These are phyloP conservation scores for Nyctereutes procyonoides DNA, from an alignment of 2,113 vertebrate genomes.

Conservation along the genomic window DNA sequence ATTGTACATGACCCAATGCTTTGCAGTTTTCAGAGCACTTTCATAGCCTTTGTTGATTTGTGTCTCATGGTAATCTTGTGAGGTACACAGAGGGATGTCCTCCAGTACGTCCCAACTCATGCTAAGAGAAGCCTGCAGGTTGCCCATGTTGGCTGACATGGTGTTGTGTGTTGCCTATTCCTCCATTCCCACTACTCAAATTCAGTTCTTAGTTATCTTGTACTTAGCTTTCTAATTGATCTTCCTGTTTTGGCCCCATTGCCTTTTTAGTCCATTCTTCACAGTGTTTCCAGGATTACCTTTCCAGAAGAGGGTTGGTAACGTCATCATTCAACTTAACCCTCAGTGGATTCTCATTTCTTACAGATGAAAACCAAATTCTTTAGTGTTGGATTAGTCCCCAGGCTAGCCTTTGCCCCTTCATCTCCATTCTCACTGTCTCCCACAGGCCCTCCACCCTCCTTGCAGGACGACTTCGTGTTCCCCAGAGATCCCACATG, in stretches of 20 bases:
- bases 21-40: constrained; percentile 45
- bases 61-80: constrained; percentile 2
- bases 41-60: neutral
- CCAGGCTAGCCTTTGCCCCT: neutral
- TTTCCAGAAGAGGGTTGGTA: constrained; percentile 23
- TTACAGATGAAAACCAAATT: constrained; percentile 38
- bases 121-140: neutral
- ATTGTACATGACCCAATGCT: neutral
- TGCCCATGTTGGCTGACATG: neutral
- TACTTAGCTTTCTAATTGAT: neutral
- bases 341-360: neutral
- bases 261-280: neutral
- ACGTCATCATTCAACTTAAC: constrained; percentile 10
- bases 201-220: neutral
- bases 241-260: neutral
- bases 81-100: neutral
- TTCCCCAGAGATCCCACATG: neutral
- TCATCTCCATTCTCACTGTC: neutral
- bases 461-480: neutral
- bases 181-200: neutral
- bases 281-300: neutral
- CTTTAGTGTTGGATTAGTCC: neutral
- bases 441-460: neutral
- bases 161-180: neutral
- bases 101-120: neutral